Base-by-base conservation (phyloP, 2,797 vertebrate species). In the Darevskia nairensis region DNA sequence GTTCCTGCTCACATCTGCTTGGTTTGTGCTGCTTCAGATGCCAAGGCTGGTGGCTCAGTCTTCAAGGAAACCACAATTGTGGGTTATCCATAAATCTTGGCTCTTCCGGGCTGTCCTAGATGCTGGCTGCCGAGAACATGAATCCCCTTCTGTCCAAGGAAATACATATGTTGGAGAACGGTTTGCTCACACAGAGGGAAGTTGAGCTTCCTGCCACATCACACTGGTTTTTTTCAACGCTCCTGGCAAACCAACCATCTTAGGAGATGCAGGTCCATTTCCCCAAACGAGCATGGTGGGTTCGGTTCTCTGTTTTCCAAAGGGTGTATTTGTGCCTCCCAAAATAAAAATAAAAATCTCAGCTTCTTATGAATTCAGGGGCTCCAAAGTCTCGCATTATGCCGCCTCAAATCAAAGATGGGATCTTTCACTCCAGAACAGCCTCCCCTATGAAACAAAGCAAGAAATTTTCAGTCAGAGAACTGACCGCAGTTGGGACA, bases 151-250 rank as follows among this genome's bases (percentile, higher is more conserved):
- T 55, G 29, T 81, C 83, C 64, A 13, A 35, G 27, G 35, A 77
- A 78, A 79, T n/a, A 59, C 46, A 89, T 35, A 68, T 50, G 39
- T 25, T 17, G 69, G 29, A 29, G 11, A 21, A 3, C 21, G 7
- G 41, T 61, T 72, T 46, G 46, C 64, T 46, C 72, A n/a, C 21
- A 35, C 6, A 35, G 8, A 41, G 8, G 46, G 7, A 77, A 75
- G 39, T 46, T 46, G 39, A 75, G 32, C 32, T 10, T n/a, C 27
- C 27, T 59, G 83, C 83, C 88, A 89, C 88, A 32, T 89, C 71
- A 41, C 59, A 81, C 32, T 27, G 41, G 9, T 10, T 66, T 81
- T 55, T 82, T 46, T 55, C 35, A 75, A 17, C 10, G 6, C 61
- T 10, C 25, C 19, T 21, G 41, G n/a, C 59, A 76, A 89, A 68